Base-by-base conservation (phyloP, 2,797 vertebrate species). In the Chelmon rostratus region DNA sequence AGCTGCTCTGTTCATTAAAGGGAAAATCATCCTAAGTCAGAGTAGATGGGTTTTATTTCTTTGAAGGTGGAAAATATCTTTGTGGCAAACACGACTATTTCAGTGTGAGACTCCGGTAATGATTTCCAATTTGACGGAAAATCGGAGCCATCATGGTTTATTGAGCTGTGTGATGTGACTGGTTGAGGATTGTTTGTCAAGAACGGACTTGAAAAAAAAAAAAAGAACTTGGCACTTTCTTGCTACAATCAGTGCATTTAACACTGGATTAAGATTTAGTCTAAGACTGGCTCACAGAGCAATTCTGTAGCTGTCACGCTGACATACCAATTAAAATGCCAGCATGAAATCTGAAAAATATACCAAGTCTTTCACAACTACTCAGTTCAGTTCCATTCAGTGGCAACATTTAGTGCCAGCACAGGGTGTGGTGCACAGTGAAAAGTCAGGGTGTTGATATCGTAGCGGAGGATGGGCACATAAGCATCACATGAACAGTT, bases 1-100 rank as follows among this genome's bases (percentile, higher is more conserved):
- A 82, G 42, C 25, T 44, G 64, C 56, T 76, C 71, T 46, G 13
- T 72, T 85, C 70, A 84, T 89, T 80, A 82, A 78, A 82, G 40
- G 2, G 23, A 68, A 76, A 83, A 49, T 38, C 38, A 64, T 31
- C 50, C 61, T 0, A 6, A 49, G 37, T 78, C 73, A 61, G 40
- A 64, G 33, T 8, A 31, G 37, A 54, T 57, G 53, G 28, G 56
- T 72, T 64, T 73, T 73, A 23, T 65, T 70, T 37, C 58, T 78
- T 49, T 61, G 21, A 44, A 63, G 44, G 9, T 59, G 25, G 18
- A 61, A 31, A 58, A 23, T 2, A 31, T 42, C 2, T 16, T 9
- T n/a, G 8, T 19, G 49, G 61, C 31, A n/a, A 56, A 81, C 78
- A 35, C 35, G 66, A 28, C 18, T 33, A 3, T 50, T 73, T 53